Evolutionary conservation across 2,113 vertebrate species (phyloP).

Genomic region (Crotalus horridus): DNA sequence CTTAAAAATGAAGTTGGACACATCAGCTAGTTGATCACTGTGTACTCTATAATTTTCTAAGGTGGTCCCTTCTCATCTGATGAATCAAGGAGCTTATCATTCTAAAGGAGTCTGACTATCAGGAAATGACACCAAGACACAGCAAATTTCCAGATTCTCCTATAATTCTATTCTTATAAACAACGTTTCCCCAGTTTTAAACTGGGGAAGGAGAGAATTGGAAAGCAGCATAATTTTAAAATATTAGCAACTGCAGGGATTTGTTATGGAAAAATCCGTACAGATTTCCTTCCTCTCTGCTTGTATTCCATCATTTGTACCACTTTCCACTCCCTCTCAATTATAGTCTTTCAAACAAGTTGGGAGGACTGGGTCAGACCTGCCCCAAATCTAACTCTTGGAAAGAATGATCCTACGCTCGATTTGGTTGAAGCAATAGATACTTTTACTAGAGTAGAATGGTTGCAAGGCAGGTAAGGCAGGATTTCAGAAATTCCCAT

Average conservation of each 20-base stretch:
- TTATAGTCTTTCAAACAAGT: not conserved
- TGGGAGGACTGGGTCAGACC: not conserved
- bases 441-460: not conserved
- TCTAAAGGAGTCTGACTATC: not conserved
- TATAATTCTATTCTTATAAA: not conserved
- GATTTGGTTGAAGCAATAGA: not conserved
- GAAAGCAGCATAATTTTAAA: not conserved
- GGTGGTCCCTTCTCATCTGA: not conserved
- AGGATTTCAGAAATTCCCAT: not conserved
- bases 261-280: not conserved
- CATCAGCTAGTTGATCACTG: not conserved
- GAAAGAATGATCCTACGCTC: not conserved
- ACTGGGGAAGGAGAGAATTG: not conserved
- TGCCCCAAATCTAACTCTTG: not conserved
- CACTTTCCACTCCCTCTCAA: not conserved
- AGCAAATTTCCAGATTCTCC: not conserved
- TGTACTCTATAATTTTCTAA: not conserved
- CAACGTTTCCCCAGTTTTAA: not conserved
- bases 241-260: not conserved
- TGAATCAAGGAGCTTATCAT: not conserved
- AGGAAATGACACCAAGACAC: not conserved
- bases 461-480: not conserved
- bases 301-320: not conserved
- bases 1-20: conserved; percentile 17
- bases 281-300: not conserved